These are phyloP conservation scores for Drosophila algonquin DNA, from an alignment of 2,888 invertebrate species.

Conservation along the genomic window DNA sequence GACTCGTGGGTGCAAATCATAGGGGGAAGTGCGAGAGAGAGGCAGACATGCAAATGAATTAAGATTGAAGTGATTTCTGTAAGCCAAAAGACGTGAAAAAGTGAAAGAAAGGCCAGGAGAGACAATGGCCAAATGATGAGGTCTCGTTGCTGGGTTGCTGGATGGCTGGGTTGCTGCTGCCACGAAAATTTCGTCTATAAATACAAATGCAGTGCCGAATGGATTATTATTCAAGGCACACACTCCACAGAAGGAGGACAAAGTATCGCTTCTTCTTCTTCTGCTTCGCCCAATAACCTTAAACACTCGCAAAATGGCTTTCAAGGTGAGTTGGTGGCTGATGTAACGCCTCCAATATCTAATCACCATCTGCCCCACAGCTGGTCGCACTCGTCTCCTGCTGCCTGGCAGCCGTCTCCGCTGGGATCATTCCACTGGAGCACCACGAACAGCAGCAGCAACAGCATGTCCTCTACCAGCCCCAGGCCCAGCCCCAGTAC, in stretches of 20 bases:
- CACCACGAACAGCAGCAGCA: constrained; percentile 65
- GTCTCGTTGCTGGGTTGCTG: constrained; percentile 13
- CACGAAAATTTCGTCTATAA: constrained; percentile 69
- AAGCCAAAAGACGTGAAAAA: constrained; percentile 61
- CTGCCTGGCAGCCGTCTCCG: constrained; percentile 64
- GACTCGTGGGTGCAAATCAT: constrained; percentile 79
- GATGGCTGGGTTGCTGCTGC: constrained; percentile 43
- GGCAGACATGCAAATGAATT: constrained; percentile 72
- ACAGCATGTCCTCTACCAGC: constrained; percentile 38
- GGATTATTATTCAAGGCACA: constrained; percentile 80
- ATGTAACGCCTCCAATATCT: constrained; percentile 16
- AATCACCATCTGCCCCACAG: constrained; percentile 43
- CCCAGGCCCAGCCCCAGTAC: constrained; percentile 40
- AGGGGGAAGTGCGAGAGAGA: constrained; percentile 42
- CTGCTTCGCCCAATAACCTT: constrained; percentile 35
- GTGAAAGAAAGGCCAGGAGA: constrained; percentile 71
- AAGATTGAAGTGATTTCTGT: constrained; percentile 52
- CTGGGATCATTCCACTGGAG: constrained; percentile 73
- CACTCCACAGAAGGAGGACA: constrained; percentile 74
- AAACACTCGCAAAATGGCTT: constrained; percentile 70
- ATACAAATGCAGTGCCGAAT: constrained; percentile 67
- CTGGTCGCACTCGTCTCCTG: constrained; percentile 66
- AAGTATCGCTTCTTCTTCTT: constrained; percentile 45
- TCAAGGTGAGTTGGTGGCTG: constrained; percentile 72
- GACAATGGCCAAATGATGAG: constrained; percentile 49